Conservation (phyloP, 2,797 vertebrate species). For the Luscinia megarhynchos region DNA sequence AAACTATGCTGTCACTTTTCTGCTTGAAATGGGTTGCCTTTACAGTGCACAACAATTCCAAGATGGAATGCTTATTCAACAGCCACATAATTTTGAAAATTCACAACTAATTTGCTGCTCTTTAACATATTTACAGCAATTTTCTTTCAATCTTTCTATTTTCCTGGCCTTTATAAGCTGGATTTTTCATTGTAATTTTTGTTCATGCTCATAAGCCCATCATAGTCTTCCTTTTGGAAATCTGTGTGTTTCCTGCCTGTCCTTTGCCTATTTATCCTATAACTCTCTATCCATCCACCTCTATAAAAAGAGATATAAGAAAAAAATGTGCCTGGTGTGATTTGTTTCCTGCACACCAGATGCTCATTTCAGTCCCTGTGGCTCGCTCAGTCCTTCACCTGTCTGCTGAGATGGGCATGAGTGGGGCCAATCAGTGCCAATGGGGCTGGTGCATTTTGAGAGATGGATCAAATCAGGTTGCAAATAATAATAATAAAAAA, state of each 20-base stretch:
- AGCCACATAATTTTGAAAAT: not conserved
- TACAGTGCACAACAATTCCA: not conserved
- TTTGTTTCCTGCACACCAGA: not conserved
- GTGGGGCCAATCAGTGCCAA: not conserved
- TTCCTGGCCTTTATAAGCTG: not conserved
- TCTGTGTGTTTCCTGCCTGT: not conserved
- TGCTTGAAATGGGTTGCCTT: not conserved
- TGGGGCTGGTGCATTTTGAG: not conserved
- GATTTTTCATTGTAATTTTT: not conserved
- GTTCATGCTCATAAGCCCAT: not conserved
- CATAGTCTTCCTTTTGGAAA: not conserved
- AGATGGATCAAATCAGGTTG: not conserved
- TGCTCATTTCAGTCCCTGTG: conserved; percentile 30
- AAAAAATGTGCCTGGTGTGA: not conserved
- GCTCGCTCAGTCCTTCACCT: not conserved
- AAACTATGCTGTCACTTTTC: not conserved
- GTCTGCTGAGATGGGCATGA: not conserved
- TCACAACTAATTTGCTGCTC: not conserved
- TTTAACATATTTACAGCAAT: not conserved
- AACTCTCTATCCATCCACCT: not conserved
- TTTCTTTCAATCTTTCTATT: not conserved
- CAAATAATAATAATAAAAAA: not conserved
- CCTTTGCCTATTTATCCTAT: not conserved
- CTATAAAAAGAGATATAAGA: not conserved
- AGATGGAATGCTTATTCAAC: not conserved